Evolutionary conservation across 2,888 invertebrate genomes (phyloP).

Genomic region (Clostera curtula): DNA sequence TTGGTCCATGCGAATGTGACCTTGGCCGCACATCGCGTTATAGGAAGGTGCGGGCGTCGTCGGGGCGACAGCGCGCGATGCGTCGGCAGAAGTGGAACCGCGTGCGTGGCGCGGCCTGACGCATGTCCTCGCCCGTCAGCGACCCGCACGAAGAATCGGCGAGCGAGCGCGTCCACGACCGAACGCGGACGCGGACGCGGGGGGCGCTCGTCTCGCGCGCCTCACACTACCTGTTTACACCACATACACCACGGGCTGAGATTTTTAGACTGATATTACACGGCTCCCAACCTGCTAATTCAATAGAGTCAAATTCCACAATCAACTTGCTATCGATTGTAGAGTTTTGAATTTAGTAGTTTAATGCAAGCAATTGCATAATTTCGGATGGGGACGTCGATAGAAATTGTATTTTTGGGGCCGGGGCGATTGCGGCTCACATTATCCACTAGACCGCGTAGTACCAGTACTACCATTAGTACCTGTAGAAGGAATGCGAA

Average conservation of each 20-base stretch:
- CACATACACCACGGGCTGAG: too few species aligned
- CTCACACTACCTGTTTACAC: conserved; percentile 73
- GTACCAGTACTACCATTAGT: too few species aligned
- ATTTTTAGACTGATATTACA: too few species aligned
- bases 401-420: too few species aligned
- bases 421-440: too few species aligned
- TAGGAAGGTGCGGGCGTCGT: conserved; percentile 57
- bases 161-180: conserved; percentile 66
- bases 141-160: conserved; percentile 68
- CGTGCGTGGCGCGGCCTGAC: conserved; percentile 37
- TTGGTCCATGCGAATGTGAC: conserved; percentile 67
- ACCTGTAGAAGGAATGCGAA: conserved; percentile 72
- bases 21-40: conserved; percentile 49
- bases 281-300: too few species aligned
- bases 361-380: too few species aligned
- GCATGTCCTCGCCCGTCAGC: conserved; percentile 40
- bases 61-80: conserved; percentile 49
- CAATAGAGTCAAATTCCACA: too few species aligned
- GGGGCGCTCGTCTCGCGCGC: conserved; percentile 67
- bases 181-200: conserved; percentile 54
- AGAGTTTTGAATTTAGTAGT: too few species aligned
- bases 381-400: too few species aligned
- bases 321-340: too few species aligned
- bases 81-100: conserved; percentile 65
- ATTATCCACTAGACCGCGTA: too few species aligned